Base-by-base conservation (phyloP, 2,113 vertebrate genomes). In the Delphinapterus leucas region DNA sequence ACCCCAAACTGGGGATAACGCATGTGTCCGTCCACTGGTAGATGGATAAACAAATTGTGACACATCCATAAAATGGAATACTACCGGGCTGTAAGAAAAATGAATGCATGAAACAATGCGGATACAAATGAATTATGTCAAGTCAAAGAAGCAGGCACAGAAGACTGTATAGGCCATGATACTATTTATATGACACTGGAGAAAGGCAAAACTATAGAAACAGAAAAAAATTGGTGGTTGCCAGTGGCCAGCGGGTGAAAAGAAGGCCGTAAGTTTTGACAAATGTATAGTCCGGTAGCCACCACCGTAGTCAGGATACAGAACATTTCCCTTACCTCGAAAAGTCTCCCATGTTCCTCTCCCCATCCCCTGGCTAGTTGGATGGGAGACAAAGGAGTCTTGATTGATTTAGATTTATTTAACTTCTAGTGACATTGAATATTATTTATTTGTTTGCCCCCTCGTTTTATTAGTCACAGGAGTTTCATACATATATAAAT, bases 81-180 rank as follows among this genome's bases (percentile, higher is more conserved):
- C 38, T 0, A 0, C 49, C 18, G 11, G 26, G 84, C 3, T 8
- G 14, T 4, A 5, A 61, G 18, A 15, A 18, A 26, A 13, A 15
- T 4, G 13, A 28, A 5, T 12, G 4, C 23, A 0, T 1, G n/a
- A 4, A 31, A 11, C 17, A 0, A 0, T 0, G 15, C 0, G 38
- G n/a, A 25, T 0, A 6, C 1, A 0, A 12, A 47, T 28, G 67
- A 3, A 1, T 14, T 1, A 0, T 0, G 44, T 21, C 3, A 9
- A 2, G 67, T 6, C 58, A 31, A 17, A 25, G 13, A 4, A 8
- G 1, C 20, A 3, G 58, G 14, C 9, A 1, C 0, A 0, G 13
- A 20, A 17, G n/a, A 2, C 3, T 0, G 1, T 2, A 2, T 1
- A 4, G 2, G 58, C 10, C 1, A 0, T 0, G 36, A 0, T 20